Evolutionary conservation across 2,888 invertebrate species (phyloP), one percentile per base, ranked within the genome.

Genomic region (Dasysyrphus tricinctus): DNA sequence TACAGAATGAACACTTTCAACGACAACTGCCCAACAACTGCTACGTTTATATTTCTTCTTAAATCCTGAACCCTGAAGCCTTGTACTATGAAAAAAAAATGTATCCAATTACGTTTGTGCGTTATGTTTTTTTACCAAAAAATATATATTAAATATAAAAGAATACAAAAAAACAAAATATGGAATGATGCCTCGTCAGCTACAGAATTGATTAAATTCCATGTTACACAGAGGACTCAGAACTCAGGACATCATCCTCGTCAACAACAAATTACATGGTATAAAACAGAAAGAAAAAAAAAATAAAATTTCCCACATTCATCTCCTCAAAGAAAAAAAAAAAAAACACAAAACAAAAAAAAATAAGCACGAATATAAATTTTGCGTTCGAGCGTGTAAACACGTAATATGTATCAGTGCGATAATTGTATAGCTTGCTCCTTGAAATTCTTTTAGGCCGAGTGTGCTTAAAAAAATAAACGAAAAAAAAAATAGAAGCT

Each of bases 141-240:
- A 29, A 56, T n/a, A 9, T 5, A 56, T 29, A 54, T 29, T 8
- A 32, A 54, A 32, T n/a, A 32, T 54, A 29, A 32, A 54, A 54
- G 54, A 54, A 54, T n/a, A 34, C 34, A 34, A 47, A 65, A 61
- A 65, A 42, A 70, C 16, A 59, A 32, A 7, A 32, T 32, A 7
- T 37, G 39, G 34, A 67, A 77, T 44, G 65, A 57, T 59, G 72
- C 77, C 57, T 65, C 42, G 81, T 77, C 77, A 76, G 76, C 76
- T 47, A 42, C 61, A 70, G 54, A 70, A 70, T 76, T 76, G 80
- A 81, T 81, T 76, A 65, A 76, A 81, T 61, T 76, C 56, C 76
- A 77, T 77, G 51, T 81, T 51, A 65, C 34, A n/a, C n/a, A n/a
- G n/a, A 37, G 29, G 6, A n/a, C 7, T 54, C 24, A 54, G 14